phyloP scores from a whole-genome alignment of 1,140 invertebrate genomes.

The Calliphora vicina region DNA sequence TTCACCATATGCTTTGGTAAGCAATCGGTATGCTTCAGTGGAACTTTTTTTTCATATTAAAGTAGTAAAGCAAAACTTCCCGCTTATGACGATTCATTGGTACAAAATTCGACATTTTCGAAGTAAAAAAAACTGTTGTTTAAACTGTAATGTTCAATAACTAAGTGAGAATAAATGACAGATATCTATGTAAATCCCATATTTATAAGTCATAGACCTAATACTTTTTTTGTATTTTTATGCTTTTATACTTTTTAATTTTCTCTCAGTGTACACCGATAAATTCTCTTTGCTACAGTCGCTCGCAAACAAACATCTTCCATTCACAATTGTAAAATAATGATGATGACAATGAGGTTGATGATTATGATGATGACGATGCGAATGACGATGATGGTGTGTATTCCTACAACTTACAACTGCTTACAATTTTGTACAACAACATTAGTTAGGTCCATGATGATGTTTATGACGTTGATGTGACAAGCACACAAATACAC shows the following conservation, averaged over 20 bases:
- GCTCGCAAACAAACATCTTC: background rate
- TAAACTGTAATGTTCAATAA: too few relatives aligned
- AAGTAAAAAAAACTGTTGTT: too few relatives aligned
- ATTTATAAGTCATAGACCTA: too few relatives aligned
- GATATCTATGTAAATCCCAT: too few relatives aligned
- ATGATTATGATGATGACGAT: conserved; percentile 4
- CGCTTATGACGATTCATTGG: too few relatives aligned
- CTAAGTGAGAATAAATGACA: too few relatives aligned
- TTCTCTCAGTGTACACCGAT: background rate
- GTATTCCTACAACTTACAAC: background rate
- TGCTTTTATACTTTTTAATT: background rate
- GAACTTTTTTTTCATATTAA: too few relatives aligned
- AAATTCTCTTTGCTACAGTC: background rate
- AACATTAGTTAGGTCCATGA: background rate
- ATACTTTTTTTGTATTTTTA: too few relatives aligned
- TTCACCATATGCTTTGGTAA: too few relatives aligned
- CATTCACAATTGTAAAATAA: background rate
- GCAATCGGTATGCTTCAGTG: too few relatives aligned
- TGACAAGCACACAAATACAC: conserved; percentile 8
- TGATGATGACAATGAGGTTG: conserved; percentile 5
- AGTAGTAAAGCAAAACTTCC: too few relatives aligned
- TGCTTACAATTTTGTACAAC: background rate
- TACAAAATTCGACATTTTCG: too few relatives aligned
- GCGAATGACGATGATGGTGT: background rate
- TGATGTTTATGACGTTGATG: conserved; percentile 15